Conservation (phyloP, 2,113 vertebrate genomes). For the Dasyprocta punctata region DNA sequence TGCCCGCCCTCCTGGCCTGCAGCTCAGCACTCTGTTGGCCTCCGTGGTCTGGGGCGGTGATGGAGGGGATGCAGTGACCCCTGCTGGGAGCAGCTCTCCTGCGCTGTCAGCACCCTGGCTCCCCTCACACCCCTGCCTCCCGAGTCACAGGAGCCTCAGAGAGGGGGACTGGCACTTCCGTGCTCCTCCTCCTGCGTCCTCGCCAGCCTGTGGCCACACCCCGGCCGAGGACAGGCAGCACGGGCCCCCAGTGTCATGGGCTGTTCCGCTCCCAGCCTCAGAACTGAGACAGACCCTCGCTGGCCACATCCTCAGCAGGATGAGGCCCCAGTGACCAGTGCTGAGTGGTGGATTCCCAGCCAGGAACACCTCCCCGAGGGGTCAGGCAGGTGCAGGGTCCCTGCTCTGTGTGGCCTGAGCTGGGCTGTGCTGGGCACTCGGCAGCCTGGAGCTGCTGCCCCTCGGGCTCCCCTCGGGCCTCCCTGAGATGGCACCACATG, state of each 20-base stretch:
- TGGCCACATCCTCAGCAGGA: rapidly evolving
- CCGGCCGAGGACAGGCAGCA: background rate
- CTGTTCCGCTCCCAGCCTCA: too few species aligned
- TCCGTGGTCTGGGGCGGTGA: background rate
- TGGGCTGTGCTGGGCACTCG: background rate
- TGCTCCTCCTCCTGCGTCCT: background rate
- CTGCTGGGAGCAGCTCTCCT: background rate
- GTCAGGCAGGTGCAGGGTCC: background rate
- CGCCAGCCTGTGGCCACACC: background rate
- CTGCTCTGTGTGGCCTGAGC: background rate
- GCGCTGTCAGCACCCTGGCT: too few species aligned
- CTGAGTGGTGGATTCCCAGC: too few species aligned
- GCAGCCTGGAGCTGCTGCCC: background rate
- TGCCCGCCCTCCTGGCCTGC: background rate
- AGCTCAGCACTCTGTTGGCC: background rate
- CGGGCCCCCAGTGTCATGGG: background rate
- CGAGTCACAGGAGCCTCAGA: background rate
- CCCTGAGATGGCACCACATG: rapidly evolving
- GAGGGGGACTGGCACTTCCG: too few species aligned
- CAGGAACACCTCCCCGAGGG: background rate
- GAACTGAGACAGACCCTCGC: background rate
- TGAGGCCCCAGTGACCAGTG: background rate
- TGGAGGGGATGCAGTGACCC: background rate
- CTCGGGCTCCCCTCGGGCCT: rapidly evolving
- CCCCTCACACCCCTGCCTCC: background rate